Conservation (phyloP, 2,113 vertebrate genomes). For the Xerus inauris region DNA sequence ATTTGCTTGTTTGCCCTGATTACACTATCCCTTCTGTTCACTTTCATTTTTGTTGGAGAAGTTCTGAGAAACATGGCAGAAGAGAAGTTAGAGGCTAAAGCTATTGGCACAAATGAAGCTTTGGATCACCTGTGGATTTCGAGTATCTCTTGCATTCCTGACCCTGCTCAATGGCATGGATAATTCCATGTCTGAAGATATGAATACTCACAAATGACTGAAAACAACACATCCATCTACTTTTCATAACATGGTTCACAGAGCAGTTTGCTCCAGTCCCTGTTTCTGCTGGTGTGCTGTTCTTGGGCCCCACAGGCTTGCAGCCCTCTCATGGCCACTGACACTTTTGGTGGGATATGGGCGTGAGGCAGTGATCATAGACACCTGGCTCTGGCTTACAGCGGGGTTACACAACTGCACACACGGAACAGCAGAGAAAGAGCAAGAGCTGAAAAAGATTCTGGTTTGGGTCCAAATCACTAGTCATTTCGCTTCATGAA, state of each 20-base stretch:
- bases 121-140: constrained; percentile 66
- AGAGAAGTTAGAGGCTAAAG: constrained; percentile 58
- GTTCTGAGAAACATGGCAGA: not conserved
- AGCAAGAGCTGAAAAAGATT: constrained; percentile 70
- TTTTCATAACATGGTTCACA: not conserved
- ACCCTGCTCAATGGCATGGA: constrained; percentile 32
- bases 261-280: not conserved
- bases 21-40: not conserved
- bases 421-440: constrained; percentile 60
- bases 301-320: not conserved
- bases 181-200: constrained; percentile 33
- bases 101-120: constrained; percentile 48
- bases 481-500: constrained; percentile 66
- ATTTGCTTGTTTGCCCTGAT: not conserved
- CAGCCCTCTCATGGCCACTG: not conserved
- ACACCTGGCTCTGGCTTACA: constrained; percentile 66
- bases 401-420: constrained; percentile 59
- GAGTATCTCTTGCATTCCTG: constrained; percentile 46
- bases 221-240: not conserved
- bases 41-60: not conserved
- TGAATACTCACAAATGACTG: not conserved
- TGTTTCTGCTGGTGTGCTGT: constrained; percentile 60
- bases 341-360: not conserved
- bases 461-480: constrained; percentile 70
- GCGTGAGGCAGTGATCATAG: constrained; percentile 63